Base-by-base conservation (phyloP, 2,113 vertebrate genomes). In the Ailurus styani region DNA sequence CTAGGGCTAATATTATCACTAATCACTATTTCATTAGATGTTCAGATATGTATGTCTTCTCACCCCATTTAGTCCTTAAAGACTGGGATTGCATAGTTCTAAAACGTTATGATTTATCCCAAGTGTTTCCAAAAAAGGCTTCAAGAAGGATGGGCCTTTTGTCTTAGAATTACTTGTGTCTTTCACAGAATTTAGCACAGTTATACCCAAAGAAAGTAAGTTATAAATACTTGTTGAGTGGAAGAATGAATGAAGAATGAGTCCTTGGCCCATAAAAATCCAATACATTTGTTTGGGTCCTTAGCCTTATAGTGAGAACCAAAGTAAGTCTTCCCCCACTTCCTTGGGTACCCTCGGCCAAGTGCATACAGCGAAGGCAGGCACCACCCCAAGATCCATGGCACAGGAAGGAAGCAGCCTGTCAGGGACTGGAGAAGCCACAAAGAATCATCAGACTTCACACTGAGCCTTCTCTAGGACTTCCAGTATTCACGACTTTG, bases 141-240 rank as follows among this genome's bases (percentile, higher is more conserved):
- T 93, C 81, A 83, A 83, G 79, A 87, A 72, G 11, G 31, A 55
- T 75, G 50, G 25, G 9, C 31, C 6, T 40, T 20, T 60, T 79
- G 7, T 77, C 23, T 83, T 85, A 62, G 17, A 68, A 91, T 85
- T 94, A 79, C 54, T 85, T 94, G 11, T 95, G 42, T 90, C 25
- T 95, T 87, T 95, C 85, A 90, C 37, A 83, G 52, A 93, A 83
- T 37, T 96, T 55, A 83, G 54, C 64, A 54, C 6, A 90, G 73
- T 50, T 81, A 62, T 70, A 72, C 31, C 55, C 72, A 57, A 94
- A 82, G 75, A 70, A 94, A 83, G n/a, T 77, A 68, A 62, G 8
- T 40, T 14, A 45, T 47, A 83, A 83, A 87, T 55, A 21, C 31
- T 94, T 84, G 20, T n/a, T 57, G 72, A 87, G 20, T 93, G 81